These are phyloP conservation scores for Ypsolopha scabrella DNA, from an alignment of 2,888 invertebrate species.

Conservation along the genomic window DNA sequence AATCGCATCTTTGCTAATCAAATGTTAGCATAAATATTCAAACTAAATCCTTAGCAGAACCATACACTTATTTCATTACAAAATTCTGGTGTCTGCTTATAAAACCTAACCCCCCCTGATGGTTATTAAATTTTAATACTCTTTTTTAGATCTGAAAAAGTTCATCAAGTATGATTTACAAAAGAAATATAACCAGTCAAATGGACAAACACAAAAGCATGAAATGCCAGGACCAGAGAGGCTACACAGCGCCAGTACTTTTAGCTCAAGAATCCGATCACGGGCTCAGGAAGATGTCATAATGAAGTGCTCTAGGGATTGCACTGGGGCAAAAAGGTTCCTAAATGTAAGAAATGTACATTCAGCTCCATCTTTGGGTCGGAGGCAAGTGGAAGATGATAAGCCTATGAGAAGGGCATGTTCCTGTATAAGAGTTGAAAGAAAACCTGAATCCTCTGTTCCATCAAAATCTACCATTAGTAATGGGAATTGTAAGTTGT, in stretches of 20 bases:
- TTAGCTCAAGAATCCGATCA: constrained; percentile 50
- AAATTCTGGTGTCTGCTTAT: too few species aligned
- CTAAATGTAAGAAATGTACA: constrained; percentile 25
- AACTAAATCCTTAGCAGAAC: too few species aligned
- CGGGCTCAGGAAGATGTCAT: constrained; percentile 24
- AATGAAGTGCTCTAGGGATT: constrained; percentile 32
- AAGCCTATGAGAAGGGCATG: constrained; percentile 39
- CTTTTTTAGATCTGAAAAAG: constrained; percentile 72
- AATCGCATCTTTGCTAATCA: too few species aligned
- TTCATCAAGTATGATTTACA: constrained; percentile 73
- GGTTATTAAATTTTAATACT: neutral
- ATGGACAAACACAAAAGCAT: constrained; percentile 21
- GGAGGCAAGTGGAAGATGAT: constrained; percentile 20
- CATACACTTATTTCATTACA: too few species aligned
- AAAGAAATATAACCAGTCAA: constrained; percentile 24
- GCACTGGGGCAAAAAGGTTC: constrained; percentile 19
- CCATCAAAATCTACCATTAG: constrained; percentile 22
- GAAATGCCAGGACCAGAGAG: constrained; percentile 45
- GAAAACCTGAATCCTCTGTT: constrained; percentile 28
- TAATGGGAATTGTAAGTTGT: constrained; percentile 45
- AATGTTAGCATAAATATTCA: too few species aligned
- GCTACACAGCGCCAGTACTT: constrained; percentile 57
- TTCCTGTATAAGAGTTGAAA: constrained; percentile 44
- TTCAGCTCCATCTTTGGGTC: constrained; percentile 42
- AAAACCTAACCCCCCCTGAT: too few species aligned